phyloP scores from a whole-genome alignment of 2,797 vertebrate species.

The Holocentrus rufus region DNA sequence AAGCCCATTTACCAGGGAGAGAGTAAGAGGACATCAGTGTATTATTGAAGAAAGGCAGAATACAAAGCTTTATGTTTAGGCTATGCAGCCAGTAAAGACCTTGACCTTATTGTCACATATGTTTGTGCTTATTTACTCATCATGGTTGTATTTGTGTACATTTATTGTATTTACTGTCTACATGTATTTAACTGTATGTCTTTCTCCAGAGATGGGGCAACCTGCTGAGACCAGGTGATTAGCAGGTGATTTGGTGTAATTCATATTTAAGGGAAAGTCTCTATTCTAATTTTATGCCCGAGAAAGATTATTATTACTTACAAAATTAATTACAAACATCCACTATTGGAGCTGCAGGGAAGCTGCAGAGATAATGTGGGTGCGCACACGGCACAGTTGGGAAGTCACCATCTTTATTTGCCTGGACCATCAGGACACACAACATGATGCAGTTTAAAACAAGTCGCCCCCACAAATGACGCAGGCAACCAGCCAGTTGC shows the following conservation, averaged over 20 bases:
- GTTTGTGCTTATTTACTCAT: too few relatives aligned
- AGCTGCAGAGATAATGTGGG: background rate
- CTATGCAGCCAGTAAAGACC: too few relatives aligned
- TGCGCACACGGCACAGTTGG: background rate
- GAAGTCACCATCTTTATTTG: background rate
- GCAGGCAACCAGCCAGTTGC: background rate
- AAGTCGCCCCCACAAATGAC: background rate
- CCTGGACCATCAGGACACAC: background rate
- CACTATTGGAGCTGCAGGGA: background rate
- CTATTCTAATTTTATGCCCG: too few relatives aligned
- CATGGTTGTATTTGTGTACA: too few relatives aligned
- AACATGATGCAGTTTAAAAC: background rate
- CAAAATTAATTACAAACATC: background rate
- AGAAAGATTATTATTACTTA: too few relatives aligned
- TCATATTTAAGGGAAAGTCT: too few relatives aligned
- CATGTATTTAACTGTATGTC: too few relatives aligned
- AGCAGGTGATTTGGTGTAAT: too few relatives aligned
- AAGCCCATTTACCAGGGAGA: conserved; percentile 29
- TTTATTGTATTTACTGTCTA: too few relatives aligned
- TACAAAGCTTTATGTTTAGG: background rate
- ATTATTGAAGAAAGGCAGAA: conserved; percentile 14
- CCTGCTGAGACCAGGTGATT: too few relatives aligned
- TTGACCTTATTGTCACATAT: too few relatives aligned
- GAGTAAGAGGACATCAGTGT: conserved; percentile 30
- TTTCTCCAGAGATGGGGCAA: too few relatives aligned